phyloP scores from a whole-genome alignment of 2,888 invertebrate genomes.

The Oxytorus armatus region DNA sequence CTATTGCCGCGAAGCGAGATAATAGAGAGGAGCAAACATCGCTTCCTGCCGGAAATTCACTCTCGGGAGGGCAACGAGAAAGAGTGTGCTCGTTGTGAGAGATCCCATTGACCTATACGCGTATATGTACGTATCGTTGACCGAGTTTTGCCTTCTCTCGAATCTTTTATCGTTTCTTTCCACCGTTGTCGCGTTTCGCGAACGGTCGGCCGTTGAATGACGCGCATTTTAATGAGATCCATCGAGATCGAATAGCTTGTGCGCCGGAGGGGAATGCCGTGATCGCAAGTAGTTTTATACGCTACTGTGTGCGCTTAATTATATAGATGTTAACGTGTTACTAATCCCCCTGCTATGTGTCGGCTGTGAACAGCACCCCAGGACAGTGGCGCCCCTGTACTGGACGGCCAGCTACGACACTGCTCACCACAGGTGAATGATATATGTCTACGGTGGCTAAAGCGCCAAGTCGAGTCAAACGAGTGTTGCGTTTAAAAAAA shows the following conservation, averaged over 20 bases:
- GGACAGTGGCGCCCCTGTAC: conserved; percentile 83
- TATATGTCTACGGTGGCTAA: no score
- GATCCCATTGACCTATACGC: not conserved
- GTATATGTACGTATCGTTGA: not conserved
- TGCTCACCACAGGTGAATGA: conserved; percentile 82
- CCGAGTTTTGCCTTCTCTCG: conserved; percentile 25
- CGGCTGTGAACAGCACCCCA: conserved; percentile 78
- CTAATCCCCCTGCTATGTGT: conserved; percentile 66
- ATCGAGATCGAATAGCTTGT: not conserved
- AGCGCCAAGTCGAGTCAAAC: not conserved
- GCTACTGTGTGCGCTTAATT: not conserved
- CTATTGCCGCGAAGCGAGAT: not conserved
- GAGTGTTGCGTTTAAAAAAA: no score
- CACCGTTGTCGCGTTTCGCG: not conserved
- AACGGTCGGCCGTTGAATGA: not conserved
- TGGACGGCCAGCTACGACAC: conserved; percentile 82
- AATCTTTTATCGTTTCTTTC: not conserved
- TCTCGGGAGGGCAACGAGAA: not conserved
- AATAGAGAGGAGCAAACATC: not conserved
- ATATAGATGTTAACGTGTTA: conserved; percentile 18
- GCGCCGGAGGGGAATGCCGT: not conserved
- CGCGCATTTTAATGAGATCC: not conserved
- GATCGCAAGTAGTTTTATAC: not conserved
- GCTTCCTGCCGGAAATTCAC: conserved; percentile 37
- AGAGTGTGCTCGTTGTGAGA: not conserved